Percentiles rank a stretch among this genome's conserved stretches.
phyloP scores from a whole-genome alignment of 30 jellyfish, hydroid and myxozoan genomes.

The Rhopilema esculentum region DNA sequence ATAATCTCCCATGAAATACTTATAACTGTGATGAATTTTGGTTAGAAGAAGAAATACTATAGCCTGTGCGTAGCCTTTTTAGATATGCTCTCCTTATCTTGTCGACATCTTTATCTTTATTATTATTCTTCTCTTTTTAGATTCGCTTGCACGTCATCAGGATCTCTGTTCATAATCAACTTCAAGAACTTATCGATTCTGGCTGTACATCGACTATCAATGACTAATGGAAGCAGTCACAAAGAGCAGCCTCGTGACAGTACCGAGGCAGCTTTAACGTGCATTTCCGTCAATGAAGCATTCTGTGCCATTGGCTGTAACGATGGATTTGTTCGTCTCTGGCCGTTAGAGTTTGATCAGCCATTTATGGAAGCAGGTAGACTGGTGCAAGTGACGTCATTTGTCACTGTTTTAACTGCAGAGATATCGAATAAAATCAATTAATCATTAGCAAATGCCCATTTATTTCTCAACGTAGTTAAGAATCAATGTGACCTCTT shows the following conservation, averaged over 20 bases:
- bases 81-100: too few relatives aligned
- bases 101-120: too few relatives aligned
- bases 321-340: slow-evolving; percentile 78
- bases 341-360: slow-evolving; percentile 87
- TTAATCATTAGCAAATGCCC: too few relatives aligned
- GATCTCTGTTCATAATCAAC: slow-evolving; percentile 63
- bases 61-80: too few relatives aligned
- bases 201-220: slow-evolving; percentile 38
- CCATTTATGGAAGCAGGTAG: slow-evolving; percentile 94
- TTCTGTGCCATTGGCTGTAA: slow-evolving; percentile 85
- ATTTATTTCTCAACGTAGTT: too few relatives aligned
- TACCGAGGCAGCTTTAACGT: slow-evolving; percentile 30
- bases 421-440: too few relatives aligned
- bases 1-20: too few relatives aligned
- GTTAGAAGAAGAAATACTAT: too few relatives aligned
- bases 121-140: slow-evolving; percentile 36
- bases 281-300: slow-evolving; percentile 62
- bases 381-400: neutral
- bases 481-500: too few relatives aligned
- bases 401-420: neutral
- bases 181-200: slow-evolving; percentile 48
- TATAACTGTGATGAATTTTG: too few relatives aligned
- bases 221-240: neutral
- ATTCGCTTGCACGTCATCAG: slow-evolving; percentile 68
- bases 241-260: neutral